Base-by-base conservation (phyloP, 2,888 invertebrate species). In the Hirtodrosophila alboralis region DNA sequence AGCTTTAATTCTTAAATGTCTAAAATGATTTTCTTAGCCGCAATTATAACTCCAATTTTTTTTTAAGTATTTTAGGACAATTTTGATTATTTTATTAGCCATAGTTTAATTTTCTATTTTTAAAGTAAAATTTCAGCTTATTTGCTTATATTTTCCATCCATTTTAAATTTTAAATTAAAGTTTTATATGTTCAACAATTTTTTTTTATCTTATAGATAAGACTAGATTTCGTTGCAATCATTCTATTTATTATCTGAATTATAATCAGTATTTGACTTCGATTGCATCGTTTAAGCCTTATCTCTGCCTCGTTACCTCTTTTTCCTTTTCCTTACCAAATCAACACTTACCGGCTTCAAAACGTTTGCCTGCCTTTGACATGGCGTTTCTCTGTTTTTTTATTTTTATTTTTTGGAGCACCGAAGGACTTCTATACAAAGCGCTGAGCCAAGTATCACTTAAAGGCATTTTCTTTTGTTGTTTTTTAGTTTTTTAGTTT, bases 401-500 rank as follows among this genome's bases (percentile, higher is more conserved):
- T 21, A 4, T 21, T 21, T 21, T 21, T 21, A 7, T 23, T 62
- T 69, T 51, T 53, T 49, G 33, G 31, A 6, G 27, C 36, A 47
- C 38, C 14, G 27, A 37, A 36, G 51, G 59, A 43, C 56, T 53
- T 45, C 40, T 27, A 5, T 9, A 49, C 51, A 67, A 49, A 33
- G 48, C 47, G 30, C 16, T 48, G 28, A 30, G 51, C 47, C 72
- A 65, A 78, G 74, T 67, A 60, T 56, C 72, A 63, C 72, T 67
- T 58, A 59, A 73, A 75, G 66, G 66, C 62, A 67, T 54, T 72
- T 66, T 34, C 30, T 7, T 37, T 40, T 31, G 47, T 38, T 54
- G 31, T 36, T 34, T 67, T 52, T 44, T 57, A 28, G 13, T 10
- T 21, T 31, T n/a, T 18, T 45, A 51, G 36, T 26, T 6, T 12